Evolutionary conservation across 2,888 invertebrate genomes (phyloP), one percentile per base, ranked within the genome.

Genomic region (Incurvaria masculella): DNA sequence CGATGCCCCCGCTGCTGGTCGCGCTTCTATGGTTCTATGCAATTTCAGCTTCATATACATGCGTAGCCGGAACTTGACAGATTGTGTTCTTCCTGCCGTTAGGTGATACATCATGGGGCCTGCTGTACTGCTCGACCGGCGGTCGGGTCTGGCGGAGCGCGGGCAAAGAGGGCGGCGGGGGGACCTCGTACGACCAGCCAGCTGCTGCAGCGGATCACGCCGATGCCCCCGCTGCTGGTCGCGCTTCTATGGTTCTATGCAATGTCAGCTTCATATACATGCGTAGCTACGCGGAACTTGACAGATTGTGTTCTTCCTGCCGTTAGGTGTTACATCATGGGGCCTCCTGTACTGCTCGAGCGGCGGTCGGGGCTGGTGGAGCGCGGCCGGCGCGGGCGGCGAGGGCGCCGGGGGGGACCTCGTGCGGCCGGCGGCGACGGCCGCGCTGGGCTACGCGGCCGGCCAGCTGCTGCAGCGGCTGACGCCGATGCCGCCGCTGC

Each of bases 201-300:
- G 42, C 49, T 61, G 0, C 56, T 75, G 4, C 64, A 68, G 39
- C 58, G 59, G 26, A 20, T 61, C 5, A 74, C 75, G 1, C 62
- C 64, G 0, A 57, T 76, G 17, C 78, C 78, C 1, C 69, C 72
- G 0, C 58, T 70, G 0, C 52, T 76, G 2, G 76, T 71, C 14
- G 72, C 72, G 1, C 53, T 78, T 2, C 51, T 71, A 72, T 78
- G 38, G 56, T 69, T 0, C 74, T 72, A 1, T 61, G 72, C 16
- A 63, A 75, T 47, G 49, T 72, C 1, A 67, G 62, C 2, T 65
- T 70, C 17, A 62, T 78, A 1, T 69, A 75, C 40, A 76, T 78
- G 72, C 56, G 69, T 45, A 55, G 68, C 2, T 67, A 66, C 48
- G 62, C 64, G 2, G 58, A 69, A 4, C 56, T 75, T 16, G 78